Conservation (phyloP, 92 coral and sea anemone species). For the Palythoa grandis region DNA sequence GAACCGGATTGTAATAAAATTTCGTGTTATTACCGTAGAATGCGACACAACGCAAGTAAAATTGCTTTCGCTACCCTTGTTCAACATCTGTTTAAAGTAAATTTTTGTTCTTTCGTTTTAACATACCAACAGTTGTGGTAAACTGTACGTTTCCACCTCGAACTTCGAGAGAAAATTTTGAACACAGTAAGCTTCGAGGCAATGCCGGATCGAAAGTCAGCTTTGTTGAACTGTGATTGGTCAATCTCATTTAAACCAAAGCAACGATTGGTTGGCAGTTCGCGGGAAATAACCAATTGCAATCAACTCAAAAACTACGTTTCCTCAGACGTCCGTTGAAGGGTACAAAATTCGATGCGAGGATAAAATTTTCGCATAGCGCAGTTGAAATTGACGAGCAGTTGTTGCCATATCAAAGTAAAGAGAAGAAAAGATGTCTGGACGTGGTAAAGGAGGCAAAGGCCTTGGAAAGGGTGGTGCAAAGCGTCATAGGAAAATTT, state of each 20-base stretch:
- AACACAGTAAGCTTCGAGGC: neutral
- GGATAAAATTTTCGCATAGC: too few relatives aligned
- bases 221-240: neutral
- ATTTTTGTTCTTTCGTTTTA: too few relatives aligned
- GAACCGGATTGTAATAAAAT: neutral
- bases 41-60: neutral
- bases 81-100: too few relatives aligned
- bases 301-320: neutral
- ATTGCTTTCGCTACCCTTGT: neutral
- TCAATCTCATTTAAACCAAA: neutral
- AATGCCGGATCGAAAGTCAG: neutral
- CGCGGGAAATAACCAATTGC: neutral
- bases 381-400: too few relatives aligned
- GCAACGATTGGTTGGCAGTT: neutral
- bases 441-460: slow-evolving; percentile 1
- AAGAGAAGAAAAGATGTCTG: neutral
- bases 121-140: neutral
- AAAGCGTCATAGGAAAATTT: neutral
- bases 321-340: neutral
- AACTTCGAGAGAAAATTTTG: neutral
- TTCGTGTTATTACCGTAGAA: neutral
- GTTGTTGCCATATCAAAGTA: too few relatives aligned
- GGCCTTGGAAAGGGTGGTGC: neutral
- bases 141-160: neutral
- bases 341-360: too few relatives aligned